Base-by-base conservation (phyloP, 1,140 invertebrate species). In the Trachelipus rathkii region DNA sequence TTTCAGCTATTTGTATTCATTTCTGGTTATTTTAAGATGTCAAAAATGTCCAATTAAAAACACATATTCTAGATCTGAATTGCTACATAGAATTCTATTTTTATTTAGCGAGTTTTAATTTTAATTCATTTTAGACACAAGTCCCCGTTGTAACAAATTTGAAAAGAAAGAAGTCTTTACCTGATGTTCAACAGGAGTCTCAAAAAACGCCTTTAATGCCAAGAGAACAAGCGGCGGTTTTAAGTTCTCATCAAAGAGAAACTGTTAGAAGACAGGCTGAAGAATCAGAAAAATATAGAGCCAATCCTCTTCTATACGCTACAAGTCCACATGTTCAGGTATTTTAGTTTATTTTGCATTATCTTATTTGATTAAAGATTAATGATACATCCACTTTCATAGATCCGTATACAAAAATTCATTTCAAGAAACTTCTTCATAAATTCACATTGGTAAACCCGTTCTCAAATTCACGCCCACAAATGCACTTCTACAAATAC, bases 261-360 rank as follows among this genome's bases (percentile, higher is more conserved):
- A 95, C 97, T 85, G 88, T 97, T 71, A 90, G 96, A 82, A 89
- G 93, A 78, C 91, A 96, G 87, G 89, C 92, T 82, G 95, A 98
- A 85, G 92, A 97, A 85, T 91, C 92, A 74, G 96, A 98, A 86
- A 90, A 93, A 85, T 90, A 96, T 75, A 89, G 93, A 84, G 93
- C 93, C 82, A 97, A 97, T 88, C 96, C 96, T 82, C 88, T 98
- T 78, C 89, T 97, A 74, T 97, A 96, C 86, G 88, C 98, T 85
- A 91, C 95, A 90, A 96, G 94, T 92, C 95, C 95, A 82, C 91
- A 94, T 88, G 92, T 99, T 82, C 96, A 96, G 93, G 96, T 99
- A 88, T 10, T 44, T 75, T 19, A 19, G 33, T 1, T 15, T 9
- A 45, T 73, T 44, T 15, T 11, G 8, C 13, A 67, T 15, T 60